Evolutionary conservation across 2,113 vertebrate species (phyloP).

Genomic region (Physeter macrocephalus): DNA sequence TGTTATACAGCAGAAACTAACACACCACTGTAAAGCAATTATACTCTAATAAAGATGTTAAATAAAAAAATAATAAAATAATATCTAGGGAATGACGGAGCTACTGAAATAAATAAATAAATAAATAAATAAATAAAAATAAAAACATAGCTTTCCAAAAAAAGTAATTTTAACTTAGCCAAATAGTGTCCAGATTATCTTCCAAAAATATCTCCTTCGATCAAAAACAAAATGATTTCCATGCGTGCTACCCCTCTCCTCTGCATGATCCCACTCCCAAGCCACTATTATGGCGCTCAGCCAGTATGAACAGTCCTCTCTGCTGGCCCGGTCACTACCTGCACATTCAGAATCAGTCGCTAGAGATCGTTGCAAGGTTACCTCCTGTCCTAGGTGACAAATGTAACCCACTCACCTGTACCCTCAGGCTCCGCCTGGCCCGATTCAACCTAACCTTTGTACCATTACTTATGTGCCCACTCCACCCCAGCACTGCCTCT

Average conservation of each 20-base stretch:
- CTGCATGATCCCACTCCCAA: not conserved
- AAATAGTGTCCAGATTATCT: not conserved
- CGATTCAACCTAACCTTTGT: not conserved
- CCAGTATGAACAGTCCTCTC: not conserved
- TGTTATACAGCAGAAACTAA: no score
- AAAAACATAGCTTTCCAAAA: not conserved
- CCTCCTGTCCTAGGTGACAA: not conserved
- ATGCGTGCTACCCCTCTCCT: not conserved
- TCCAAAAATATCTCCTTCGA: not conserved
- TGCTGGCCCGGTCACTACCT: not conserved
- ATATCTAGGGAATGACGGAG: no score
- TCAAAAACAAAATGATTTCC: not conserved
- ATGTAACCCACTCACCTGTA: not conserved
- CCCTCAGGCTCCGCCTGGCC: not conserved
- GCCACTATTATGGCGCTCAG: not conserved
- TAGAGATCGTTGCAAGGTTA: not conserved
- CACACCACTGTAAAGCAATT: no score
- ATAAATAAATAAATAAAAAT: no score
- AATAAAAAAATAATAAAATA: no score
- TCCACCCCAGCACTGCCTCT: not conserved
- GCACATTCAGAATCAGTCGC: not conserved
- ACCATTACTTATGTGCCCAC: no score
- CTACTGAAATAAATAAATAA: no score
- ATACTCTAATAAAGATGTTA: no score
- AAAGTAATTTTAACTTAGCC: not conserved